Conservation (phyloP, 2,797 vertebrate species). For the Artibeus jamaicensis region DNA sequence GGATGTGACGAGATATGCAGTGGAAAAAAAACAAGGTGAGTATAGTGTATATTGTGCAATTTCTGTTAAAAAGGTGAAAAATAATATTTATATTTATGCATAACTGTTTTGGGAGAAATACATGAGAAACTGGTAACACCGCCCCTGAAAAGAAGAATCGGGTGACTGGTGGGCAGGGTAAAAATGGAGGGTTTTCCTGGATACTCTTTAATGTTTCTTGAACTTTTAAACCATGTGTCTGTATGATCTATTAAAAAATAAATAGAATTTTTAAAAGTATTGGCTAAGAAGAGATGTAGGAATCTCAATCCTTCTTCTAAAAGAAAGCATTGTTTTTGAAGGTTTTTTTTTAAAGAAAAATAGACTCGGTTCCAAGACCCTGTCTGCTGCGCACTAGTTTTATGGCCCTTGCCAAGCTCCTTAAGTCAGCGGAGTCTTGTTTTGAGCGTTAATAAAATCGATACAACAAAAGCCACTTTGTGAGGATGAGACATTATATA, state of each 20-base stretch:
- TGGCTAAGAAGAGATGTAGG: slow-evolving; percentile 11
- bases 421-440: slow-evolving; percentile 26
- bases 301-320: slow-evolving; percentile 15
- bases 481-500: slow-evolving; percentile 30
- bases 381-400: slow-evolving; percentile 12
- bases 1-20: background rate
- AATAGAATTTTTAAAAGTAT: background rate
- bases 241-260: slow-evolving; percentile 8
- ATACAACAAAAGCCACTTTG: slow-evolving; percentile 56
- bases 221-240: background rate
- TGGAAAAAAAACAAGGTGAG: background rate
- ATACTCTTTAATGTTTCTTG: background rate
- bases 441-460: background rate
- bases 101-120: background rate
- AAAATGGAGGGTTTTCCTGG: background rate
- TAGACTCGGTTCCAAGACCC: background rate
- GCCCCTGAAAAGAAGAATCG: background rate
- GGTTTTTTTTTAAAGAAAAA: background rate
- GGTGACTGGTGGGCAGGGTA: background rate
- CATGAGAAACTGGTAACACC: background rate
- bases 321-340: background rate
- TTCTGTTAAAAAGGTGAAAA: background rate
- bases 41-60: background rate
- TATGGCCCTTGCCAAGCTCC: slow-evolving; percentile 41
- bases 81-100: slow-evolving; percentile 3